Base-by-base conservation (phyloP, 2,113 vertebrate genomes). In the Phalacrocorax pelagicus region DNA sequence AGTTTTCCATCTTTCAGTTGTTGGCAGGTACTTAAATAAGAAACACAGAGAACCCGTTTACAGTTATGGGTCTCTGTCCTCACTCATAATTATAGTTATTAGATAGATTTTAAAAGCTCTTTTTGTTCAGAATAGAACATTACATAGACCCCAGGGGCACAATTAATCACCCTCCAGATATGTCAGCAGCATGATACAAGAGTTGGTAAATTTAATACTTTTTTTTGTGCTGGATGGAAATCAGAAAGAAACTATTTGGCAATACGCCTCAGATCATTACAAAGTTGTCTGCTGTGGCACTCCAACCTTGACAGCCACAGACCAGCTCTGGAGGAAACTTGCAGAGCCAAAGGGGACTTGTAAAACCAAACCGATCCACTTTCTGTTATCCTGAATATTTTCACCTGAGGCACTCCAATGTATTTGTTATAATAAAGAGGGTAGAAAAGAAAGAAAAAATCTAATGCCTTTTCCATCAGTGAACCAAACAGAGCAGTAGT, bases 81-180 rank as follows among this genome's bases (percentile, higher is more conserved):
- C 87, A 57, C 23, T 97, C 94, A 92, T 94, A 96, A 96, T 97
- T 96, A 86, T 81, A 69, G 65, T 86, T 94, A 80, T 94, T 96
- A 94, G 95, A 96, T 88, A 65, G 59, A 88, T 85, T 97, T 97
- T 94, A 73, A 97, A 97, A 94, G 59, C 94, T 93, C 49, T 77
- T 96, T 97, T 97, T 95, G 61, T 95, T 94, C 80, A 86, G 90
- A 97, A 94, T 81, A 89, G 75, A 97, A 86, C 89, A 96, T 90
- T 94, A 80, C 57, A 84, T 58, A 79, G 93, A 61, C 69, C 89
- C 49, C 46, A 46, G 72, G 69, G 91, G 54, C 74, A 94, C 69
- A 96, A 94, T 97, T 95, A 88, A 95, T 98, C 96, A 95, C 85
- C 47, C 57, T 96, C 71, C 57, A 91, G 83, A 91, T 93, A 92